These are phyloP conservation scores for Acrocephalus kingi DNA, from an alignment of 2,113 vertebrate species.

Conservation along the genomic window DNA sequence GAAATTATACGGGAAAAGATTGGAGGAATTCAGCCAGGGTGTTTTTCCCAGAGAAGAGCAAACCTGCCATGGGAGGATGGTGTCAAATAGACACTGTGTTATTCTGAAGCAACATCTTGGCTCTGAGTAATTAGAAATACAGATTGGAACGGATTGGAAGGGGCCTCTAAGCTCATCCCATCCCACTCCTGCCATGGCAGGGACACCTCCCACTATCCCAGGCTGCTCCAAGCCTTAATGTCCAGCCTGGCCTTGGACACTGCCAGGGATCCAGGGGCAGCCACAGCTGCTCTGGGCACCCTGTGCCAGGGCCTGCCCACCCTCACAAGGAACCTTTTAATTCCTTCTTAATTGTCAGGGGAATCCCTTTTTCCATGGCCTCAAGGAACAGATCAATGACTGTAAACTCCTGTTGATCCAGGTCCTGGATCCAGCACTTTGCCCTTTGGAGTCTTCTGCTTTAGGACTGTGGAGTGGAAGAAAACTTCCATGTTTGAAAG, in stretches of 20 bases:
- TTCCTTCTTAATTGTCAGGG: neutral
- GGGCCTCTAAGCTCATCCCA: fast-evolving
- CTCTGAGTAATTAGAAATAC: neutral
- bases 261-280: neutral
- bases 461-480: neutral
- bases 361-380: neutral
- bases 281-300: neutral
- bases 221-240: neutral
- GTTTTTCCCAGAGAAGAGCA: neutral
- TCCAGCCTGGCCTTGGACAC: neutral
- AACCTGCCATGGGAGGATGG: neutral
- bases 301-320: neutral
- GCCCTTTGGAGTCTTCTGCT: neutral
- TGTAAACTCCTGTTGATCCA: neutral
- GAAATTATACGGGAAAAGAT: neutral
- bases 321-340: neutral
- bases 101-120: neutral
- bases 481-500: neutral
- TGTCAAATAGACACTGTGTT: neutral
- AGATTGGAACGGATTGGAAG: neutral
- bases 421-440: neutral
- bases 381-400: neutral
- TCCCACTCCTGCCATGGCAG: neutral
- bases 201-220: neutral
- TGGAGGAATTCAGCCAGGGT: neutral